A percentile compares a stretch with the other conserved stretches of the same genome.
Evolutionary conservation across 2,113 vertebrate species (phyloP).

Genomic region (Orcinus orca): DNA sequence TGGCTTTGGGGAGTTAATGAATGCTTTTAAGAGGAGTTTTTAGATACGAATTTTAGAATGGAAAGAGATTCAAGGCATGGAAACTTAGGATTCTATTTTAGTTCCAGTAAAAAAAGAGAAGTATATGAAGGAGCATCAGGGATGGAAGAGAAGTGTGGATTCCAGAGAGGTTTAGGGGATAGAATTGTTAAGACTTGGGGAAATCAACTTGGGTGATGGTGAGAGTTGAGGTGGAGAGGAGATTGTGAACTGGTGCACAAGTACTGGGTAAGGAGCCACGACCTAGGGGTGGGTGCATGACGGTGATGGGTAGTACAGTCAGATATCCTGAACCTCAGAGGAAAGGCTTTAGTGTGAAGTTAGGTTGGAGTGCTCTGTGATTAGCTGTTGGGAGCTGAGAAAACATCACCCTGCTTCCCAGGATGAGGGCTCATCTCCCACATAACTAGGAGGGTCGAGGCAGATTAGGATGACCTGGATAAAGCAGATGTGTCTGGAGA

Average conservation of each 20-base stretch:
- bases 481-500: not conserved
- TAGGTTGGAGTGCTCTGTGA: constrained; percentile 1
- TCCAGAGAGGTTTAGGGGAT: not conserved
- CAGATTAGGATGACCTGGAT: not conserved
- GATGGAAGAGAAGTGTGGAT: not conserved
- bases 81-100: not conserved
- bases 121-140: not conserved
- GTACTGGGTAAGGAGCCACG: not conserved
- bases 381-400: not conserved
- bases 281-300: not conserved
- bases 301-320: not conserved
- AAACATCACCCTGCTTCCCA: not conserved
- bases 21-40: constrained; percentile 27
- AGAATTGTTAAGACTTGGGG: not conserved
- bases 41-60: not conserved
- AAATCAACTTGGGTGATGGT: not conserved
- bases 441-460: not conserved
- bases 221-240: not conserved
- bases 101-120: not conserved
- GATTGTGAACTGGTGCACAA: not conserved
- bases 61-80: not conserved
- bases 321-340: not conserved
- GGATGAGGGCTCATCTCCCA: not conserved
- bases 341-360: not conserved
- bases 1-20: not conserved